Percentiles rank a stretch among this genome's conserved stretches.
These are phyloP conservation scores for Drosophila recens DNA, from an alignment of 2,888 invertebrate genomes.

Conservation along the genomic window DNA sequence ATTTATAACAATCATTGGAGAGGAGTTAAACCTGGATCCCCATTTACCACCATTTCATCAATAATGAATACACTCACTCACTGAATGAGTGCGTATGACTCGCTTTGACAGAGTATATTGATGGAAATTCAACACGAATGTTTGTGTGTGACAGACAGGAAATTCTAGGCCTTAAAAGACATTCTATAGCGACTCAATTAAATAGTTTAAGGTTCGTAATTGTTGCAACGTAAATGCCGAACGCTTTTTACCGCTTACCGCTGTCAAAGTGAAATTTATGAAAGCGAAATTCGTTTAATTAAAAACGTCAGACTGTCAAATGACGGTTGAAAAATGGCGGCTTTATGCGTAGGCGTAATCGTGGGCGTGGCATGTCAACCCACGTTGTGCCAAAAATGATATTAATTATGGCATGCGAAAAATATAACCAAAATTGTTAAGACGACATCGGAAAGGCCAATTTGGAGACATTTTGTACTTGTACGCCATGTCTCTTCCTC, in stretches of 20 bases:
- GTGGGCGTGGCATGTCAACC: conserved; percentile 28
- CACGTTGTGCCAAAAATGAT: conserved; percentile 41
- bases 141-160: background rate
- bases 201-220: conserved; percentile 66
- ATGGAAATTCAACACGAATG: background rate
- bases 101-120: background rate
- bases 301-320: conserved; percentile 59
- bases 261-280: conserved; percentile 77
- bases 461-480: conserved; percentile 25
- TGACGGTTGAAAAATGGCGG: conserved; percentile 56
- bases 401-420: conserved; percentile 66
- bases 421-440: conserved; percentile 39
- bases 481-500: background rate
- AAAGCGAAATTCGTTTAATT: conserved; percentile 75
- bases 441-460: conserved; percentile 52
- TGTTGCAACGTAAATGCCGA: conserved; percentile 51
- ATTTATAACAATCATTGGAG: background rate
- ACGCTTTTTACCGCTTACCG: conserved; percentile 47
- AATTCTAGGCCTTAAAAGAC: conserved; percentile 2
- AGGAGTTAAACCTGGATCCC: background rate
- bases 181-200: conserved; percentile 59
- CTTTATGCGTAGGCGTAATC: conserved; percentile 1
- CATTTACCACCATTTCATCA: background rate
- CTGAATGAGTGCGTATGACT: background rate
- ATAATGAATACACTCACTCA: background rate